phyloP scores from a whole-genome alignment of 2,113 vertebrate genomes.

The Turnix velox region DNA sequence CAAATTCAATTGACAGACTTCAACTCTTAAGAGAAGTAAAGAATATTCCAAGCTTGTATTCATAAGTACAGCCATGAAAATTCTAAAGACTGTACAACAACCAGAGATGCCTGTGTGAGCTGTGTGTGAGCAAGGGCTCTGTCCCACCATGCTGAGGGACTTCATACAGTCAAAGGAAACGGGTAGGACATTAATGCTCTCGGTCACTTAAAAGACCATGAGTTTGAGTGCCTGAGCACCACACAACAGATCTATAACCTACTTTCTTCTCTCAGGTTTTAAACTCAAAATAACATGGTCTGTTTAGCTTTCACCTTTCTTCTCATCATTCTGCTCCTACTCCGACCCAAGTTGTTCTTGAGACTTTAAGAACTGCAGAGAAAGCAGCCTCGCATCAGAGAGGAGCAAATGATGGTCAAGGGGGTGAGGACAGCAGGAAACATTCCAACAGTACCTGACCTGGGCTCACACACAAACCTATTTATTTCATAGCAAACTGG shows the following conservation, averaged over 20 bases:
- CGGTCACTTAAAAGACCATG: fast-evolving
- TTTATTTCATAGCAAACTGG: background rate
- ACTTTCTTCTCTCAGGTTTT: background rate
- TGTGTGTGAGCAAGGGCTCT: no score
- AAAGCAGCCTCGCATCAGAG: no score
- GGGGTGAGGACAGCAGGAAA: background rate
- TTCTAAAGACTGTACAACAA: no score
- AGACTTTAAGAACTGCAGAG: background rate
- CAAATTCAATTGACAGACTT: background rate
- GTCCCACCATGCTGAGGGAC: no score
- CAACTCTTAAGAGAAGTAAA: background rate
- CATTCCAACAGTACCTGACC: fast-evolving
- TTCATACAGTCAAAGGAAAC: background rate
- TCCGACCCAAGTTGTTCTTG: background rate
- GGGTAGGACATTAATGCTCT: background rate
- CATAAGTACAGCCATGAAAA: background rate
- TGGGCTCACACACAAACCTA: fast-evolving
- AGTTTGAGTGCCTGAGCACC: background rate
- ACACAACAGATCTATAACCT: background rate
- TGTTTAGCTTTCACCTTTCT: background rate
- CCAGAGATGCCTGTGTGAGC: no score
- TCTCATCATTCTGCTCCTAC: background rate
- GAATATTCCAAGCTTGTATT: background rate
- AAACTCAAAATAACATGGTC: background rate
- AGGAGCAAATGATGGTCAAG: no score